Evolutionary conservation across 2,797 vertebrate species (phyloP), one percentile per base, ranked within the genome.

Genomic region (Varecia variegata): DNA sequence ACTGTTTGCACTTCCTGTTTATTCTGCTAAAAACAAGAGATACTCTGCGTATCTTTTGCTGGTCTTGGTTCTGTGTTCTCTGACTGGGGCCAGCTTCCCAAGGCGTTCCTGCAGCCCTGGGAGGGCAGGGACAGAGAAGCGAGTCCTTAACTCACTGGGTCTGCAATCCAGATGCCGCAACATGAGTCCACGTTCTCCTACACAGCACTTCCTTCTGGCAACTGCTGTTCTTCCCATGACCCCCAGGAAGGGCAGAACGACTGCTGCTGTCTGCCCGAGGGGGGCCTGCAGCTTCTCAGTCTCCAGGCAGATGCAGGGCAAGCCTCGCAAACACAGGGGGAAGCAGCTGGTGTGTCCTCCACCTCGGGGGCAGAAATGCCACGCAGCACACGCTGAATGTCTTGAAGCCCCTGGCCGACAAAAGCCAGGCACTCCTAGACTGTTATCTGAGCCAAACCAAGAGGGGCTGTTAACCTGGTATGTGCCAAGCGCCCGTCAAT

Each of bases 1-100:
- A 83, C 27, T 89, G 43, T 94, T 83, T 82, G 58, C 1, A 65
- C 65, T 96, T 98, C 94, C 96, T 97, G 93, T 92, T 96, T 95
- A 68, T 30, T 67, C 52, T 76, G 82, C 91, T 93, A 85, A 91
- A 90, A 62, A 80, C 12, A 73, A 35, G 32, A 83, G 35, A 47
- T 45, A 21, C 52, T 40, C 6, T 20, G 1, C 67, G 56, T 8
- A 12, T 58, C 92, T 80, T 85, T 60, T 86, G 65, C 80, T 2
- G 35, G n/a, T 58, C 43, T 54, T 30, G 32, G 11, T 54, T 56
- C 68, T 35, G 6, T 3, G 1, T n/a, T 54, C 76, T 88, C 68
- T 20, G 56, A 25, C 65, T 70, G 7, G 25, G n/a, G 68, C 40
- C 20, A 20, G 32, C 27, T 47, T 93, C 65, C 70, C 21, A 3